Base-by-base conservation (phyloP, 2,888 invertebrate species). In the Neoascia interrupta region DNA sequence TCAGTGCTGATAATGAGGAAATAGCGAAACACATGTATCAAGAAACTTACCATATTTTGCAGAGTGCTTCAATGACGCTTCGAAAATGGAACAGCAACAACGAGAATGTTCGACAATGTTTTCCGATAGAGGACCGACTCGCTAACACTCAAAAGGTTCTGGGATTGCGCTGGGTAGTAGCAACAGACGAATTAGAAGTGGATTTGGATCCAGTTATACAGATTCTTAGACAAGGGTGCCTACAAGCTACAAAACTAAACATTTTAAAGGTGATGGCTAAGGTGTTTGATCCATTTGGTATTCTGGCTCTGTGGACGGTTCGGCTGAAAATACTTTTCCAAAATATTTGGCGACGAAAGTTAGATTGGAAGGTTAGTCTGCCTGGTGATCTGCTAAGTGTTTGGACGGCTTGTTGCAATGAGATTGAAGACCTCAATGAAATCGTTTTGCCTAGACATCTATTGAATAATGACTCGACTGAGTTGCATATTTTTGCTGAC, bases 401-500 rank as follows among this genome's bases (percentile, higher is more conserved):
- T 51, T 69, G 51, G 53, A 45, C 18, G 2, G 10, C 19, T 1
- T 60, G 51, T 21, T 21, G 53, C 11, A 37, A 61, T 4, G 53
- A 70, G 16, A 28, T 70, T 1, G 13, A 18, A 3, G 39, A 61
- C 8, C 18, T 60, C 6, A 16, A 10, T 8, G 34, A 21, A n/a
- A 39, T 68, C 8, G 13, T 23, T 5, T 10, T 53, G 4, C 53
- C 53, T 15, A 11, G 53, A 6, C 31, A 31, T 31, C 3, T 51
- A 21, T 13, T 28, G 19, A 49, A 16, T 11, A 41, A 51, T n/a
- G 19, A 31, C 15, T 19, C 39, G 5, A 19, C 8, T 2, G 23
- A 53, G 23, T 18, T 63, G 5, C 51, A 51, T 36, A n/a, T 64
- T 10, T 64, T 66, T 47, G 54, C 66, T 15, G 66, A 56, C 56